A percentile compares a stretch with the other conserved stretches of the same genome.
Evolutionary conservation across 2,888 invertebrate species (phyloP).

Genomic region (Mesorhabditis belari): DNA sequence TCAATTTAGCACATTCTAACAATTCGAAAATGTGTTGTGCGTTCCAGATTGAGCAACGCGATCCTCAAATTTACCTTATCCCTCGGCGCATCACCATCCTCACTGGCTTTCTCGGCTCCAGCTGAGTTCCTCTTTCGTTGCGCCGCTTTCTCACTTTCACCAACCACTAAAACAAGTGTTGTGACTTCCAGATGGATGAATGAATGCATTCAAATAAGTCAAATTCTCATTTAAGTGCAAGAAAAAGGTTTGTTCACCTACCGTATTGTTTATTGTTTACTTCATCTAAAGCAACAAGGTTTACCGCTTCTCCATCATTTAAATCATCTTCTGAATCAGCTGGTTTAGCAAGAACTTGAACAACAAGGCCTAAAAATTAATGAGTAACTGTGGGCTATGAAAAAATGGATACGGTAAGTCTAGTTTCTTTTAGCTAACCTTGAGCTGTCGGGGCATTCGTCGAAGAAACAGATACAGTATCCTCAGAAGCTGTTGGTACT

Average conservation of each 20-base stretch:
- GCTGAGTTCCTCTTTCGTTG: neutral
- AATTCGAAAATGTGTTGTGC: no score
- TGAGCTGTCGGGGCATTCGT: neutral
- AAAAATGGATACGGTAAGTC: neutral
- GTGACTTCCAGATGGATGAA: neutral
- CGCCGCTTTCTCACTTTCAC: neutral
- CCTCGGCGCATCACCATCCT: slow-evolving; percentile 19
- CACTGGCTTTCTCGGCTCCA: slow-evolving; percentile 25
- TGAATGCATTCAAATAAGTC: neutral
- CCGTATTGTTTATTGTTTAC: slow-evolving; percentile 26
- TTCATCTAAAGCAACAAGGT: slow-evolving; percentile 48
- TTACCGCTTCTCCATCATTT: slow-evolving; percentile 43
- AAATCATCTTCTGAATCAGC: slow-evolving; percentile 39
- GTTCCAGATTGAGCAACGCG: slow-evolving; percentile 4
- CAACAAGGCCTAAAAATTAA: neutral
- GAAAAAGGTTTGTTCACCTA: slow-evolving; percentile 16
- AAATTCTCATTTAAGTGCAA: no score
- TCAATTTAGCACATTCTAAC: neutral
- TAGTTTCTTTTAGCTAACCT: no score
- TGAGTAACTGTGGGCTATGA: neutral
- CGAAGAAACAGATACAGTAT: neutral
- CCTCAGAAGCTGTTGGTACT: neutral
- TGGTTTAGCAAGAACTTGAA: neutral
- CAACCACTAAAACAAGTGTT: neutral
- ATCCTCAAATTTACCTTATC: slow-evolving; percentile 19